phyloP scores from a whole-genome alignment of 2,888 invertebrate species.

The Heteropelma amictum region DNA sequence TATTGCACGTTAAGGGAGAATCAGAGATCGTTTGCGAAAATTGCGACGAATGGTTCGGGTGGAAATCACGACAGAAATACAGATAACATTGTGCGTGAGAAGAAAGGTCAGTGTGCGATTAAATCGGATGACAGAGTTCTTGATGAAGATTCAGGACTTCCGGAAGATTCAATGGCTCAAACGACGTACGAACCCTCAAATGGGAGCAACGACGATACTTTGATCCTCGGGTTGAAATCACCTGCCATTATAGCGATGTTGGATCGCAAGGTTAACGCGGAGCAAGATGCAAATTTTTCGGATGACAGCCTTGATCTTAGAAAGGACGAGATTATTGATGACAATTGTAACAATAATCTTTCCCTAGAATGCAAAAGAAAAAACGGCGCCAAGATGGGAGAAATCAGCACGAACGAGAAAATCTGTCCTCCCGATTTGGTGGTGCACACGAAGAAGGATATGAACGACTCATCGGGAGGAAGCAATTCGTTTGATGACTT shows the following conservation, averaged over 20 bases:
- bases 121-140: not conserved
- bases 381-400: too few relatives aligned
- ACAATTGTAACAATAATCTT: too few relatives aligned
- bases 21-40: not conserved
- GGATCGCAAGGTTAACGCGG: conserved; percentile 40
- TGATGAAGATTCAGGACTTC: not conserved
- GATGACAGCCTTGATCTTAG: conserved; percentile 69
- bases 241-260: not conserved
- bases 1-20: not conserved
- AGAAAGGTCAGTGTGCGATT: not conserved
- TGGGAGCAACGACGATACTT: not conserved
- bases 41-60: not conserved
- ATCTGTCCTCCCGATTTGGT: conserved; percentile 70
- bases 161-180: not conserved
- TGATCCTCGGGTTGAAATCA: not conserved
- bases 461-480: conserved; percentile 8
- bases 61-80: too few relatives aligned
- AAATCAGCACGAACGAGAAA: conserved; percentile 54
- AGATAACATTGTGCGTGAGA: too few relatives aligned
- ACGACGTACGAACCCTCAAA: not conserved
- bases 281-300: conserved; percentile 66
- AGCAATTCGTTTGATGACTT: conserved; percentile 55
- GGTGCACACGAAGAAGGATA: conserved; percentile 66
- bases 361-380: too few relatives aligned
- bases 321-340: too few relatives aligned